Evolutionary conservation across 2,113 vertebrate genomes (phyloP).

Genomic region (Ciconia stormi): DNA sequence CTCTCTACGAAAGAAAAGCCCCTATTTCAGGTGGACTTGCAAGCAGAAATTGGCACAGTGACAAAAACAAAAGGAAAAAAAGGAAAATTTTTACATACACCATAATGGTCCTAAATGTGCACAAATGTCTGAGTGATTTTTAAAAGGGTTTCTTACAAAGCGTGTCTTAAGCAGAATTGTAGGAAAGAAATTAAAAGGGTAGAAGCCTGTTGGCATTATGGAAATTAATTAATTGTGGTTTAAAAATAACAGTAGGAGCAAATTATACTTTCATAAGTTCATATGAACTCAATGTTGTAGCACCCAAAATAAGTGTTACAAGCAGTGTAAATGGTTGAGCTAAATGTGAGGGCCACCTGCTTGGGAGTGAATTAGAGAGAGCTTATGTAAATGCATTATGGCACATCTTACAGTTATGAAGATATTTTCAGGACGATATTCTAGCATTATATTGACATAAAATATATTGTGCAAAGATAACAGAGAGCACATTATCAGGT

Average conservation of each 20-base stretch:
- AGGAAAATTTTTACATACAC: neutral
- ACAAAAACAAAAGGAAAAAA: neutral
- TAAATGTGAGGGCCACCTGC: neutral
- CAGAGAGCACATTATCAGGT: neutral
- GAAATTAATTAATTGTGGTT: neutral
- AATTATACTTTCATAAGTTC: neutral
- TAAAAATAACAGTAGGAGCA: neutral
- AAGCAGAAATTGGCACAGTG: neutral
- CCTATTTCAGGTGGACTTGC: neutral
- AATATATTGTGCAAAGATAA: neutral
- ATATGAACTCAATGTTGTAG: neutral
- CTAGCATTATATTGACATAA: neutral
- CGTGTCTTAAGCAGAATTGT: neutral
- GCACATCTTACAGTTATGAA: neutral
- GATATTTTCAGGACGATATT: neutral
- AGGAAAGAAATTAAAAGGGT: neutral
- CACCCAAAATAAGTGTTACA: neutral
- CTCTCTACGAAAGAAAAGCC: neutral
- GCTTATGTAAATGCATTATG: neutral
- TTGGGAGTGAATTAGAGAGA: neutral
- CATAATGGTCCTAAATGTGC: neutral
- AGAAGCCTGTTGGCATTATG: neutral
- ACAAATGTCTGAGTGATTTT: neutral
- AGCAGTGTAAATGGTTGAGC: neutral
- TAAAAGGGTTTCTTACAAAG: neutral